Evolutionary conservation across 2,113 vertebrate genomes (phyloP), one percentile per base, ranked within the genome.

Genomic region (Dasypus novemcinctus): DNA sequence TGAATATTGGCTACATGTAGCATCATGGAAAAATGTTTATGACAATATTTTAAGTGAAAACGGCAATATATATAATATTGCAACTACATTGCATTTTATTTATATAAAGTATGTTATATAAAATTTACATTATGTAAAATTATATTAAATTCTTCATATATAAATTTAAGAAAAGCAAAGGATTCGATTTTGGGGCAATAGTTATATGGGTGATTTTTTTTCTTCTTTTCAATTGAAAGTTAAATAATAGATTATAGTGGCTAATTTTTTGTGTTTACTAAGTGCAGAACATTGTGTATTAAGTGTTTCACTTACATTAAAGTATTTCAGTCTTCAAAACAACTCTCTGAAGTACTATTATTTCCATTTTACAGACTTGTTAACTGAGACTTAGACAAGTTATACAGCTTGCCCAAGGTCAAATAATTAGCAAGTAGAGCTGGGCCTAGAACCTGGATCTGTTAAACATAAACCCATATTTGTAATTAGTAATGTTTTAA

Each of bases 281-380:
- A 68, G 7, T 69, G 5, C 11, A 68, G 41, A 27, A 81, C 4
- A 68, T 1, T 38, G 12, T 68, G 36, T 75, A 87, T 43, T 66
- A 83, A 64, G n/a, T 46, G 7, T 76, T 80, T 87, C 12, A 57
- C 29, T 93, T 25, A 80, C 82, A 82, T 87, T 85, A 20, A 57
- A 57, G 2, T 93, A 71, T 91, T 95, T 89, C 17, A 64, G 66
- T 66, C 18, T 79, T 92, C 91, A 92, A 87, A 95, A 25, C 6
- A 74, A 82, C 4, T 1, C 68, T 69, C 86, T 38, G 54, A 49
- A 46, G 61, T 74, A 43, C 79, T 59, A 5, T n/a, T 41, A 41
- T 69, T 94, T 91, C 46, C 5, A 76, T 33, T 69, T 86, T 78
- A 80, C 1, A 33, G 1, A 36, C 63, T 23, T 63, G 33, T 93